phyloP scores from a whole-genome alignment of 1,140 invertebrate genomes.

The Drosophila tristis region DNA sequence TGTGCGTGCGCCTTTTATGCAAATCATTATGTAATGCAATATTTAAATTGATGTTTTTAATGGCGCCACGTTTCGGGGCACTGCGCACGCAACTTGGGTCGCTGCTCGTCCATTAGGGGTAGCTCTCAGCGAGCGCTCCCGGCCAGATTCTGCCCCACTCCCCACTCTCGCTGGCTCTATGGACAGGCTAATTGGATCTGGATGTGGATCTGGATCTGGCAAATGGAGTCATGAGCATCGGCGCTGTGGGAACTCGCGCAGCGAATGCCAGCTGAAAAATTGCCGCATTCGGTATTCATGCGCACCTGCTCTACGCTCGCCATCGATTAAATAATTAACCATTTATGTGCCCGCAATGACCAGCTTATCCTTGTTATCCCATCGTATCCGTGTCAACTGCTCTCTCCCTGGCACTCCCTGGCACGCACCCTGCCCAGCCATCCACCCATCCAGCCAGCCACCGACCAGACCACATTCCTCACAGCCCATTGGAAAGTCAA shows the following conservation, averaged over 20 bases:
- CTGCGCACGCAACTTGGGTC: slow-evolving; percentile 51
- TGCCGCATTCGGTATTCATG: no score
- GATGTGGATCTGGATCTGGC: no score
- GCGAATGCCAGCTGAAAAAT: background rate
- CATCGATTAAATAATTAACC: slow-evolving; percentile 33
- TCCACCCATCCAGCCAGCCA: background rate
- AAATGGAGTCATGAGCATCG: background rate
- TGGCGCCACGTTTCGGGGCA: slow-evolving; percentile 43
- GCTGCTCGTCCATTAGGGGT: slow-evolving; percentile 38
- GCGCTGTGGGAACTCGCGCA: slow-evolving; percentile 6
- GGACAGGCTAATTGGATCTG: slow-evolving; percentile 37
- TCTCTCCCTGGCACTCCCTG: no score
- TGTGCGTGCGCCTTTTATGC: slow-evolving; percentile 64
- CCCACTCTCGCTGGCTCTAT: slow-evolving; percentile 3
- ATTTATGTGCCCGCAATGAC: slow-evolving; percentile 29
- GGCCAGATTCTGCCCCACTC: slow-evolving; percentile 13
- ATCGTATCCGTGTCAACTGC: background rate
- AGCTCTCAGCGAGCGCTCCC: slow-evolving; percentile 2
- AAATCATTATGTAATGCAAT: slow-evolving; percentile 81
- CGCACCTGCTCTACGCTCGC: background rate
- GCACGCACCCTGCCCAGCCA: background rate
- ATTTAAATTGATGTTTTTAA: slow-evolving; percentile 81
- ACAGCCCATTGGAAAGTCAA: slow-evolving; percentile 47
- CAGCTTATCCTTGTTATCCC: slow-evolving; percentile 35
- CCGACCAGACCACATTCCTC: slow-evolving; percentile 7